A percentile compares a stretch with the other conserved stretches of the same genome.
Evolutionary conservation across 37 sponge, comb jelly and placozoan genomes (phyloP).

Genomic region (Hexactinellida sp.): DNA sequence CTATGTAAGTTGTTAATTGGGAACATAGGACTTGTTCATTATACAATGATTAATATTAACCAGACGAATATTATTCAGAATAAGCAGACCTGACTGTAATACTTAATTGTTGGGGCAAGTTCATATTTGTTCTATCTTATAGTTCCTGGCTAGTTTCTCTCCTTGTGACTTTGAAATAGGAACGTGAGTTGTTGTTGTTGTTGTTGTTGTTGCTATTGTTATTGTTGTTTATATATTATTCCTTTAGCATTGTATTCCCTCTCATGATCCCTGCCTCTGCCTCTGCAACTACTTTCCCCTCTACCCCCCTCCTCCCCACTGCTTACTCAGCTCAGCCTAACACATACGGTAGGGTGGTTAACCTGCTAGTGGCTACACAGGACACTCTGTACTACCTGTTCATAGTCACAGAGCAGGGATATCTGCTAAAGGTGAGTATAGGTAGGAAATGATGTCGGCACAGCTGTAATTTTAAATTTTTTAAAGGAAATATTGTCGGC

Average conservation of each 20-base stretch:
- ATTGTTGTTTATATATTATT: background rate
- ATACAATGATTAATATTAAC: too few relatives aligned
- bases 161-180: too few relatives aligned
- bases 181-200: too few relatives aligned
- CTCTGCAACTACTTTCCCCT: background rate
- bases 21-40: too few relatives aligned
- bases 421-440: background rate
- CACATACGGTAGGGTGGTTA: background rate
- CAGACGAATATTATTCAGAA: too few relatives aligned
- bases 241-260: background rate
- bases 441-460: background rate
- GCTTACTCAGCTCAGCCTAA: background rate
- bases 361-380: background rate
- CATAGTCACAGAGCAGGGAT: background rate
- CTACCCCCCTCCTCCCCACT: background rate
- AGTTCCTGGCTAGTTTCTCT: too few relatives aligned
- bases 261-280: background rate
- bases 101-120: too few relatives aligned
- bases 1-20: too few relatives aligned
- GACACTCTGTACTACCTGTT: background rate
- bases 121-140: too few relatives aligned
- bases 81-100: too few relatives aligned
- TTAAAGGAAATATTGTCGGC: background rate
- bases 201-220: too few relatives aligned
- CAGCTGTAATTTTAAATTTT: background rate